Evolutionary conservation across 2,888 invertebrate genomes (phyloP).

Genomic region (Agriotes lineatus): DNA sequence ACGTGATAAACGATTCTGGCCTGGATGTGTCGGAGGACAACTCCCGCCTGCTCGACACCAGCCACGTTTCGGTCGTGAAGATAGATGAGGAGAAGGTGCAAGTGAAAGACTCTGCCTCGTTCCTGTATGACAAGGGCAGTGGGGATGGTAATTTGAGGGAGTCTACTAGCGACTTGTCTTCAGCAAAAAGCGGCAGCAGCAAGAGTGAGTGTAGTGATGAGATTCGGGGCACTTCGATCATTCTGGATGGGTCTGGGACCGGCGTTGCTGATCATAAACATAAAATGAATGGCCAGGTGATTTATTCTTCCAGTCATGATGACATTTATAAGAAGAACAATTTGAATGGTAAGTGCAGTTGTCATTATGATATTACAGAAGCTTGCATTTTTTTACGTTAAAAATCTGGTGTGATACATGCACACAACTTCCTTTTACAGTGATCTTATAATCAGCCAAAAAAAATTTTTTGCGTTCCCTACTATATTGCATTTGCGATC

Average conservation of each 20-base stretch:
- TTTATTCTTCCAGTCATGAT: constrained; percentile 58
- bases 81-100: constrained; percentile 84
- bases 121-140: constrained; percentile 58
- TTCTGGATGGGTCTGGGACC: constrained; percentile 66
- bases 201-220: constrained; percentile 66
- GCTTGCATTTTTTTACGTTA: no score
- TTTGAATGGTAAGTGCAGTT: constrained; percentile 34
- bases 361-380: no score
- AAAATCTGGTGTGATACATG: no score
- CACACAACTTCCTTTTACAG: no score
- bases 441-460: no score
- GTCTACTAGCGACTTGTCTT: constrained; percentile 64
- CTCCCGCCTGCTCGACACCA: constrained; percentile 76
- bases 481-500: no score
- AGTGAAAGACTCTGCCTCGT: constrained; percentile 76
- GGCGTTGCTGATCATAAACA: constrained; percentile 52
- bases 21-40: constrained; percentile 69
- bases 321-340: constrained; percentile 60
- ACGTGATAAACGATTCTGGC: constrained; percentile 76
- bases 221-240: constrained; percentile 65
- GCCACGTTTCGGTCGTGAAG: constrained; percentile 92
- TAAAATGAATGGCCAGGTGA: constrained; percentile 68
- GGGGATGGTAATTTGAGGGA: constrained; percentile 57
- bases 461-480: no score
- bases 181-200: constrained; percentile 53